Conservation (phyloP, 2,113 vertebrate genomes). For the Myotis davidii region DNA sequence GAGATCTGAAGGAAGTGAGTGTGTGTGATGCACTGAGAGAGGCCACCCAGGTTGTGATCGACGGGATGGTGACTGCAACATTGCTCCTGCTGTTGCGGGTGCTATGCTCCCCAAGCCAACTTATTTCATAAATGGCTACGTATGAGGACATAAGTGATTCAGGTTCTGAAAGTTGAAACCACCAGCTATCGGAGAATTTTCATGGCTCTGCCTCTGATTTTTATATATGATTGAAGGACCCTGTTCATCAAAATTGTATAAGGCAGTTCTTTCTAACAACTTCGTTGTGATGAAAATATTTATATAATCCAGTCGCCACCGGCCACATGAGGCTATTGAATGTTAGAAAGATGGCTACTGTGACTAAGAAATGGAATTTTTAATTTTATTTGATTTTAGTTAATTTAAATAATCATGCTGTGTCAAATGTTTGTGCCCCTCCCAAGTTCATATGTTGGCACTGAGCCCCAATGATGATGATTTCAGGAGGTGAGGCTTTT, state of each 20-base stretch:
- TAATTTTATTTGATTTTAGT: not conserved
- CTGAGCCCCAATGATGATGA: not conserved
- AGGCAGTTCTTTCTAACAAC: not conserved
- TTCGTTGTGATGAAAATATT: not conserved
- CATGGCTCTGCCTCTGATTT: not conserved
- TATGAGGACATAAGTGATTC: not conserved
- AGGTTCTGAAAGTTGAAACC: not conserved
- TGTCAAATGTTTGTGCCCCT: not conserved
- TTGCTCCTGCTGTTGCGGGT: not conserved
- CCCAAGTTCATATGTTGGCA: not conserved
- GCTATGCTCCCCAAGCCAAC: not conserved
- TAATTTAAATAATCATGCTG: not conserved
- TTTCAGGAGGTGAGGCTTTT: not conserved
- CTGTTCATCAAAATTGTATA: not conserved
- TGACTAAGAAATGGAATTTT: not conserved
- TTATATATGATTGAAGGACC: not conserved
- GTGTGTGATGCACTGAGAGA: not conserved
- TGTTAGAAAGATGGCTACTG: not conserved
- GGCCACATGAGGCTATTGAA: not conserved
- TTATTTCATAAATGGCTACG: not conserved
- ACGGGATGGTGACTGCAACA: not conserved
- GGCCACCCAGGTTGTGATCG: not conserved
- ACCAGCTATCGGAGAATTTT: not conserved
- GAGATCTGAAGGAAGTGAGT: not conserved
- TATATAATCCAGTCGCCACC: not conserved